Conservation (phyloP, 2,888 invertebrate species). For the Ichneumon xanthorius region DNA sequence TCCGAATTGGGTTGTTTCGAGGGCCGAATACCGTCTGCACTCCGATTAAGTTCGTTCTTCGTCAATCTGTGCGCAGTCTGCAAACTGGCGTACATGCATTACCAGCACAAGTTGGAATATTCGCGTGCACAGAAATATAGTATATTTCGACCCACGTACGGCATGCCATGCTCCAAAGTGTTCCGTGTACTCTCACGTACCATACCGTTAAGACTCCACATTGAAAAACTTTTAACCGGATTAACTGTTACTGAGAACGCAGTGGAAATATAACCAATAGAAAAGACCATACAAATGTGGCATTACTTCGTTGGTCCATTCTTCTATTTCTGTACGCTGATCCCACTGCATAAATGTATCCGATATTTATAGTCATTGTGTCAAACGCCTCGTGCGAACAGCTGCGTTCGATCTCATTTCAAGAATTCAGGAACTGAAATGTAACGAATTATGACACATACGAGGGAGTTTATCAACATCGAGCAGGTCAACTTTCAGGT, state of each 20-base stretch:
- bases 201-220: neutral
- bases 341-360: slow-evolving; percentile 10
- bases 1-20: slow-evolving; percentile 36
- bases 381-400: slow-evolving; percentile 23
- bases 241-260: slow-evolving; percentile 40
- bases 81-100: slow-evolving; percentile 6
- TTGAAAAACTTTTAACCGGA: slow-evolving; percentile 30
- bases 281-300: slow-evolving; percentile 13
- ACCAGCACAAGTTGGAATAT: slow-evolving; percentile 10
- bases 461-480: slow-evolving; percentile 23
- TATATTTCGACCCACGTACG: slow-evolving; percentile 39
- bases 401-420: slow-evolving; percentile 43
- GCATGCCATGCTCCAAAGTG: slow-evolving; percentile 10
- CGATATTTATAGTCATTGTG: slow-evolving; percentile 31
- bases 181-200: slow-evolving; percentile 22
- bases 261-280: slow-evolving; percentile 29
- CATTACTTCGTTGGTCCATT: neutral
- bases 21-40: slow-evolving; percentile 44
- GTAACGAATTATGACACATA: slow-evolving; percentile 14
- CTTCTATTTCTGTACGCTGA: slow-evolving; percentile 4
- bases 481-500: slow-evolving; percentile 22
- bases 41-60: slow-evolving; percentile 48
- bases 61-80: slow-evolving; percentile 52
- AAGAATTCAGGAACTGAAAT: slow-evolving; percentile 11
- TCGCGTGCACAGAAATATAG: slow-evolving; percentile 5